Conservation (phyloP, 2,888 invertebrate genomes). For the Dicycla oo region DNA sequence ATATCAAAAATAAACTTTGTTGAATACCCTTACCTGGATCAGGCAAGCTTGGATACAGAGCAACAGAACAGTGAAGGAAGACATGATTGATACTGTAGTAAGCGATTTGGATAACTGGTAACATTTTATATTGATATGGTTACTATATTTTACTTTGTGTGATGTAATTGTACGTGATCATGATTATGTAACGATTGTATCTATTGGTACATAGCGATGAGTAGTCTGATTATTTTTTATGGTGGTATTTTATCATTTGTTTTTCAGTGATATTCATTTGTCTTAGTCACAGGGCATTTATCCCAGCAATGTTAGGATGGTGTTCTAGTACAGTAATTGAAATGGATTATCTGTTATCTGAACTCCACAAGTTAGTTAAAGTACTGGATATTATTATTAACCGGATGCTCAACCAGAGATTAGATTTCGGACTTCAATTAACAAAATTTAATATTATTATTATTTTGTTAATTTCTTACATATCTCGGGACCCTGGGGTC, state of each 20-base stretch:
- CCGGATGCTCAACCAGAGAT: too few relatives aligned
- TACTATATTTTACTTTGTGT: conserved; percentile 1
- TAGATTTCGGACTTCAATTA: too few relatives aligned
- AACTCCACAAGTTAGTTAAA: too few relatives aligned
- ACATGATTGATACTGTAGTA: conserved; percentile 54
- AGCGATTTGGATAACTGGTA: conserved; percentile 4
- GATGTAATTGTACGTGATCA: conserved; percentile 21
- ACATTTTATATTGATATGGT: conserved; percentile 33
- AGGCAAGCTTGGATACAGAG: conserved; percentile 72
- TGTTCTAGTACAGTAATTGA: too few relatives aligned
- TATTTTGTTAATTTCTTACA: too few relatives aligned
- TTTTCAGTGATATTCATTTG: neutral
- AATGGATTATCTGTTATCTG: too few relatives aligned
- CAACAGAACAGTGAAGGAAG: conserved; percentile 66
- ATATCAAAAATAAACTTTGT: neutral
- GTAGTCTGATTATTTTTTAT: neutral
- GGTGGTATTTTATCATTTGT: neutral
- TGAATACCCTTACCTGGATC: conserved; percentile 65
- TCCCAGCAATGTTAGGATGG: neutral
- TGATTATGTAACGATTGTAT: neutral
- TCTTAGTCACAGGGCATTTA: neutral
- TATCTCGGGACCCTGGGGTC: too few relatives aligned
- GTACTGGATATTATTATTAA: too few relatives aligned
- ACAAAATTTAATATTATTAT: too few relatives aligned
- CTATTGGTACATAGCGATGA: neutral